A percentile compares a stretch with the other conserved stretches of the same genome.
Conservation (phyloP, 2,797 vertebrate genomes). For the Coregonus ussuriensis region DNA sequence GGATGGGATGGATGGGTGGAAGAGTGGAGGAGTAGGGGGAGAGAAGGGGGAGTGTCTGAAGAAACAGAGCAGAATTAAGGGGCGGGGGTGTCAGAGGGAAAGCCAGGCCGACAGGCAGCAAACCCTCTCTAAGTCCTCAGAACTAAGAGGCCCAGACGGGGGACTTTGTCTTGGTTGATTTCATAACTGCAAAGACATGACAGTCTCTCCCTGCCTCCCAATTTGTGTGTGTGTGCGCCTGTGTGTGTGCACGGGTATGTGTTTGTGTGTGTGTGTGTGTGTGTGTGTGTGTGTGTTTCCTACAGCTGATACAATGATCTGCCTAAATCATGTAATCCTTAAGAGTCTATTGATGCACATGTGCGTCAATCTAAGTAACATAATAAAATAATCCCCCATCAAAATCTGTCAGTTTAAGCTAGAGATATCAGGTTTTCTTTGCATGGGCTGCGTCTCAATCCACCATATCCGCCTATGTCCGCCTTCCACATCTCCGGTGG, state of each 20-base stretch:
- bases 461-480: too few relatives aligned
- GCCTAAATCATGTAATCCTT: neutral
- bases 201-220: neutral
- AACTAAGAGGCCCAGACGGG: neutral
- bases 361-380: too few relatives aligned
- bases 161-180: neutral
- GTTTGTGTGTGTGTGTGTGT: neutral
- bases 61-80: slow-evolving; percentile 75
- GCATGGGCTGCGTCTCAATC: too few relatives aligned
- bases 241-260: neutral
- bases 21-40: neutral
- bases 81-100: slow-evolving; percentile 46
- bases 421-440: too few relatives aligned
- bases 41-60: slow-evolving; percentile 51
- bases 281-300: neutral
- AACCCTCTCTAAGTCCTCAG: neutral
- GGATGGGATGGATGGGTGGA: slow-evolving; percentile 18
- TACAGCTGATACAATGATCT: neutral
- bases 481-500: too few relatives aligned
- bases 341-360: too few relatives aligned
- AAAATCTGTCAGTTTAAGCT: too few relatives aligned
- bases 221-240: neutral
- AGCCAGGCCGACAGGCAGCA: slow-evolving; percentile 61
- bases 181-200: neutral
- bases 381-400: too few relatives aligned